Conservation (phyloP, 2,113 vertebrate species). For the Micronycteris hirsuta region DNA sequence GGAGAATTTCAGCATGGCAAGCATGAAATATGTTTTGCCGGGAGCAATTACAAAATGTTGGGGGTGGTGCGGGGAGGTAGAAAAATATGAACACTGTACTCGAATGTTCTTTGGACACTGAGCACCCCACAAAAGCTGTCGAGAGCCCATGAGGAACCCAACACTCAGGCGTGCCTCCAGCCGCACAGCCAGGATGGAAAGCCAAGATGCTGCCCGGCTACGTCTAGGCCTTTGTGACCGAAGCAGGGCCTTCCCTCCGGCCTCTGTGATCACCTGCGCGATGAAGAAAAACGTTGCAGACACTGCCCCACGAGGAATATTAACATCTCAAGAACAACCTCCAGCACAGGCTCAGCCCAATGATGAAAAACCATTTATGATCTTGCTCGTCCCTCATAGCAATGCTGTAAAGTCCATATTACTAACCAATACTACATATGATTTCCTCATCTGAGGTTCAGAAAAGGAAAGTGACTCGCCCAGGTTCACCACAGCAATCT, state of each 20-base stretch:
- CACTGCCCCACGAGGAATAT: neutral
- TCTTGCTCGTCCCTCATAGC: neutral
- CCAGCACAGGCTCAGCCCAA: neutral
- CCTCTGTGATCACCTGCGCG: neutral
- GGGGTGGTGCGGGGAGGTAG: neutral
- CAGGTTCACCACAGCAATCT: neutral
- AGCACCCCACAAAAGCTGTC: neutral
- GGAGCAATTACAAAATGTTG: constrained; percentile 53
- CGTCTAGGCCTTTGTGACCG: neutral
- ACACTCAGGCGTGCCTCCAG: neutral
- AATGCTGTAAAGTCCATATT: neutral
- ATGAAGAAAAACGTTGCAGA: neutral
- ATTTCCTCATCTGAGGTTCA: neutral
- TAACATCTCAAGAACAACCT: neutral
- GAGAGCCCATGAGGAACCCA: neutral
- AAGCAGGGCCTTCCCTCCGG: neutral
- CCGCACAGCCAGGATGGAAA: neutral
- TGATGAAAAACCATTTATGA: neutral
- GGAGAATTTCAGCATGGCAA: constrained; percentile 63
- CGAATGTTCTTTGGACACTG: neutral
- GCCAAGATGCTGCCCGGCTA: neutral
- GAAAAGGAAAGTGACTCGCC: neutral
- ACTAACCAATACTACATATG: neutral
- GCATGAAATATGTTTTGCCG: constrained; percentile 61
- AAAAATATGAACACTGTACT: neutral